phyloP scores from a whole-genome alignment of 2,113 vertebrate species.

The Motacilla alba region DNA sequence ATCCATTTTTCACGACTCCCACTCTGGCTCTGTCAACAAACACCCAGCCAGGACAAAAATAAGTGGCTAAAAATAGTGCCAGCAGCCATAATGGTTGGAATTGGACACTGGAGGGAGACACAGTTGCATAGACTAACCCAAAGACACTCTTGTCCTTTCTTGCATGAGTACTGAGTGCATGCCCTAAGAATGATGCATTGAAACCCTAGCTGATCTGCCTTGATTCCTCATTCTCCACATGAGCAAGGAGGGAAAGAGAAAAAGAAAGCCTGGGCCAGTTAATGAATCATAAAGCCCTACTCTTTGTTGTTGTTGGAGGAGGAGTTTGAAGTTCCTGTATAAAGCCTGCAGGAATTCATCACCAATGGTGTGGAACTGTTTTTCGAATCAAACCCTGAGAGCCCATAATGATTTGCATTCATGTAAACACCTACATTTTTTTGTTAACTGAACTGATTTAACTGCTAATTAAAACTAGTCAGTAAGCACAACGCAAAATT shows the following conservation, averaged over 20 bases:
- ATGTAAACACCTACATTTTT: constrained; percentile 75
- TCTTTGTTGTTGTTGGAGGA: background rate
- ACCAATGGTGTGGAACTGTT: constrained; percentile 65
- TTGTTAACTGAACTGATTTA: constrained; percentile 78
- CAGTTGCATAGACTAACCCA: background rate
- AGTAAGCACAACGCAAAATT: constrained; percentile 79
- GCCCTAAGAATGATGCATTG: background rate
- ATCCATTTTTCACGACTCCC: background rate
- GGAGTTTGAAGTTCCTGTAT: background rate
- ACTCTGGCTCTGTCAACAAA: background rate
- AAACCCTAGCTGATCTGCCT: background rate
- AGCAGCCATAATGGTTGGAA: background rate
- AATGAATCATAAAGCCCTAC: constrained; percentile 40
- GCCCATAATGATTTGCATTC: constrained; percentile 71
- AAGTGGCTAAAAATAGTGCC: background rate
- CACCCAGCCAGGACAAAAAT: background rate
- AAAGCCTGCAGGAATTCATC: constrained; percentile 67
- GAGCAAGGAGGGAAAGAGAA: background rate
- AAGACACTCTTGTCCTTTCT: background rate
- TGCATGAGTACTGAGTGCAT: background rate
- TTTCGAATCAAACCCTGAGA: constrained; percentile 59
- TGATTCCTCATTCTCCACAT: background rate
- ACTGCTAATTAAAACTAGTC: constrained; percentile 81
- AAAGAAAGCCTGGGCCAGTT: background rate
- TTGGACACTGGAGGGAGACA: constrained; percentile 27